Evolutionary conservation across 2,797 vertebrate genomes (phyloP).

Genomic region (Rhinogobio ventralis): DNA sequence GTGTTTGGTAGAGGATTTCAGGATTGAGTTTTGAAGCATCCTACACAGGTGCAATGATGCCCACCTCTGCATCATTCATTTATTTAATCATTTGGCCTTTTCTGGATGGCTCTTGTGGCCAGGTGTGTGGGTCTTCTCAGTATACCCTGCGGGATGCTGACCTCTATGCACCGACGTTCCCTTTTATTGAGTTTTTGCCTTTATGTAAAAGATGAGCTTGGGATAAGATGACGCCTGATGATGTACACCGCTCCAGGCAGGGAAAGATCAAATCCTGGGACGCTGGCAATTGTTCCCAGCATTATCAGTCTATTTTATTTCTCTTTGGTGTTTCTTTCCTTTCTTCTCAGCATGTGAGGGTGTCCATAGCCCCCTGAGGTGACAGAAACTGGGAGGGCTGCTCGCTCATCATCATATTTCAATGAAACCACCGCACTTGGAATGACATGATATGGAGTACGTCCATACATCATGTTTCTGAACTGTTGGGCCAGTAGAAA

Average conservation of each 20-base stretch:
- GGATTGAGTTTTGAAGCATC: slow-evolving; percentile 23
- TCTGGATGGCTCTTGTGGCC: slow-evolving; percentile 11
- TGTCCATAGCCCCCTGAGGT: slow-evolving; percentile 42
- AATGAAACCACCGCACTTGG: not conserved
- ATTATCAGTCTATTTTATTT: slow-evolving; percentile 11
- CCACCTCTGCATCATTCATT: not conserved
- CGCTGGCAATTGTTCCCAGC: slow-evolving; percentile 15
- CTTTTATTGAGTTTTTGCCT: slow-evolving; percentile 23
- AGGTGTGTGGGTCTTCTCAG: slow-evolving; percentile 2
- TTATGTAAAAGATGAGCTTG: slow-evolving; percentile 25
- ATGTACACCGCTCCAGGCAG: slow-evolving; percentile 32
- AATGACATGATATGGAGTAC: slow-evolving; percentile 2
- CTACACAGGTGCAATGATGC: not conserved
- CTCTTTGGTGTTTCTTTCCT: not conserved
- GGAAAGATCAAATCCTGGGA: not conserved
- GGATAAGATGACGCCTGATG: slow-evolving; percentile 34
- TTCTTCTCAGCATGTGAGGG: slow-evolving; percentile 10
- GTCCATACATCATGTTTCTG: not conserved
- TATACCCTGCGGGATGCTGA: not conserved
- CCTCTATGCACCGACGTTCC: not conserved
- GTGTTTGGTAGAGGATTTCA: slow-evolving; percentile 7
- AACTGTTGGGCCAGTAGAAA: slow-evolving; percentile 31
- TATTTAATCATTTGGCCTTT: slow-evolving; percentile 2
- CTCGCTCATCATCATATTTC: slow-evolving; percentile 30
- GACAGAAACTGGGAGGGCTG: slow-evolving; percentile 16